phyloP scores from a whole-genome alignment of 2,888 invertebrate species.

The Pollenia griseotomentosa region DNA sequence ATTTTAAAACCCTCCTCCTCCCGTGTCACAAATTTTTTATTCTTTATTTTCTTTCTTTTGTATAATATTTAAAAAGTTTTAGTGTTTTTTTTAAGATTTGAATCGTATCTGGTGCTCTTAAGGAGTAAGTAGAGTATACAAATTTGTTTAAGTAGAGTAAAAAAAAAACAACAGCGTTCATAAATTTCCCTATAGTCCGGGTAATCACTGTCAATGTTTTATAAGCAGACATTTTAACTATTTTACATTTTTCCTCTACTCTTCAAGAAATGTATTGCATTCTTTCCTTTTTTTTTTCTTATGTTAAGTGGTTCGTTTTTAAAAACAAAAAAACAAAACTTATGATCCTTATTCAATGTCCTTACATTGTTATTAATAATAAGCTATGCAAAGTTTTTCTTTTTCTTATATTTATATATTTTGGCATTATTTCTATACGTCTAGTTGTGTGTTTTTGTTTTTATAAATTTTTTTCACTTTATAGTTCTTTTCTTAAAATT shows the following conservation, averaged over 20 bases:
- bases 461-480: conserved; percentile 76
- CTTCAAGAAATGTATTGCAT: conserved; percentile 36
- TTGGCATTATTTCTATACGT: conserved; percentile 10
- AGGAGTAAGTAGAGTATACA: conserved; percentile 30
- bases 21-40: background rate
- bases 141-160: conserved; percentile 47
- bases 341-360: conserved; percentile 74
- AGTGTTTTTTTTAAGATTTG: conserved; percentile 48
- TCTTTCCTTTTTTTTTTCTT: conserved; percentile 50
- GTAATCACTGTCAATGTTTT: conserved; percentile 73
- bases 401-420: conserved; percentile 16
- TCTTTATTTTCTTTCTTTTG: background rate
- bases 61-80: conserved; percentile 56
- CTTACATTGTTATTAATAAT: conserved; percentile 74
- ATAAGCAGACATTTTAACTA: conserved; percentile 59
- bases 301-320: conserved; percentile 66
- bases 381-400: conserved; percentile 70
- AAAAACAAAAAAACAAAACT: conserved; percentile 52
- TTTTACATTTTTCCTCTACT: conserved; percentile 12
- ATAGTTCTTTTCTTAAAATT: conserved; percentile 8
- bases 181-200: conserved; percentile 66
- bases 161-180: conserved; percentile 34
- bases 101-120: conserved; percentile 20
- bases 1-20: conserved; percentile 21
- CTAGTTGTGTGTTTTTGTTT: conserved; percentile 75